Evolutionary conservation across 1,140 invertebrate genomes (phyloP).

Genomic region (Brachionus rubens): DNA sequence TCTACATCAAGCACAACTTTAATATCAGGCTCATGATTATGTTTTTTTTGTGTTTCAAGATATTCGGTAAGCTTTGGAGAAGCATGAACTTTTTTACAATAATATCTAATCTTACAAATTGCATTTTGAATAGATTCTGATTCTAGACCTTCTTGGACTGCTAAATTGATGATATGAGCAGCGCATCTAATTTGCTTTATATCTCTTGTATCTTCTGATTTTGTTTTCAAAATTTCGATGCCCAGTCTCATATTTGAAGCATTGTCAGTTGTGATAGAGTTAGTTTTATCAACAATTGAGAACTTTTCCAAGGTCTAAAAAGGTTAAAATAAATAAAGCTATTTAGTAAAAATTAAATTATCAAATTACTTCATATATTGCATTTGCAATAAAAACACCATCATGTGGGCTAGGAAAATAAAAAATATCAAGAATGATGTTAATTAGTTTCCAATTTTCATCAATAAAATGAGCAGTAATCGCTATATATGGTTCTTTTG

Average conservation of each 20-base stretch:
- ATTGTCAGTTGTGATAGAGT: not conserved
- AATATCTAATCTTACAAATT: not conserved
- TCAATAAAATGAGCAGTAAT: conserved; percentile 50
- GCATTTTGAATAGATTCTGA: not conserved
- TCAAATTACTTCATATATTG: conserved; percentile 44
- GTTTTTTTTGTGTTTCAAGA: not conserved
- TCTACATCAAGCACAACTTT: not conserved
- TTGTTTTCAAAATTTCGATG: not conserved
- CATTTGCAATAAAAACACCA: conserved; percentile 47
- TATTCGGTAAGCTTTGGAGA: not conserved
- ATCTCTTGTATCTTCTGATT: not conserved
- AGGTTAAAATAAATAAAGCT: not conserved
- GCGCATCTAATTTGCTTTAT: not conserved
- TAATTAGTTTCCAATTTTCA: conserved; percentile 48
- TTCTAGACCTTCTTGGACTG: not conserved
- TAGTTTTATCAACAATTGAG: not conserved
- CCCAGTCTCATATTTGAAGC: not conserved
- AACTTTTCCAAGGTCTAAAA: not conserved
- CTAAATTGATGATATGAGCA: not conserved
- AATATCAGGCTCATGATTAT: not conserved
- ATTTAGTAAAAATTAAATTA: not conserved
- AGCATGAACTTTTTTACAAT: not conserved
- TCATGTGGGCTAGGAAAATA: conserved; percentile 47
- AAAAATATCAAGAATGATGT: conserved; percentile 47
- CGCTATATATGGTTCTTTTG: conserved; percentile 49